phyloP scores from a whole-genome alignment of 2,113 vertebrate genomes.

The Pseudorasbora parva region DNA sequence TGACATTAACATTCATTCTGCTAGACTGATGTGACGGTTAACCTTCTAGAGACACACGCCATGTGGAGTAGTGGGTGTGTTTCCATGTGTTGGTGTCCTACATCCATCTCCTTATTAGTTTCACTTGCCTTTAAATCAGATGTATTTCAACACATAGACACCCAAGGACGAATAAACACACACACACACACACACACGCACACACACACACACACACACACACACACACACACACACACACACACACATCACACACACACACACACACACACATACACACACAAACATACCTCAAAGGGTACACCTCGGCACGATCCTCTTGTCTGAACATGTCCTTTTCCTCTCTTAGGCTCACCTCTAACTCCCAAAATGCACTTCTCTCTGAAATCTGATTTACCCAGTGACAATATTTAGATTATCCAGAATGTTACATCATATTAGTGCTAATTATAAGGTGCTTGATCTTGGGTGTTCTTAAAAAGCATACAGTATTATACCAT shows the following conservation, averaged over 20 bases:
- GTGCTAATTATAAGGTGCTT: slow-evolving; percentile 1
- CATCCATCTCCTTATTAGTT: slow-evolving; percentile 3
- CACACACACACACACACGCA: slow-evolving; percentile 13
- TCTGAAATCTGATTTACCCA: slow-evolving; percentile 6
- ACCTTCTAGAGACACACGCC: slow-evolving; percentile 29
- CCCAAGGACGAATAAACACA: background rate
- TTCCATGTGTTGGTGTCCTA: background rate
- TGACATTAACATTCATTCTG: slow-evolving; percentile 48
- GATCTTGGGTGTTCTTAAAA: slow-evolving; percentile 7
- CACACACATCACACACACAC: slow-evolving; percentile 8
- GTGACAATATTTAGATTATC: slow-evolving; percentile 8
- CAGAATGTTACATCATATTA: slow-evolving; percentile 4
- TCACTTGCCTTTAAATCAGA: background rate
- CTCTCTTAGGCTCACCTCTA: slow-evolving; percentile 15
- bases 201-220: slow-evolving; percentile 10
- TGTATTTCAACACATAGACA: slow-evolving; percentile 4
- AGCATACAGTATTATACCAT: background rate
- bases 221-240: slow-evolving; percentile 10
- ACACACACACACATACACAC: slow-evolving; percentile 9
- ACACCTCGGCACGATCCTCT: slow-evolving; percentile 20
- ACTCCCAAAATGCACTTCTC: slow-evolving; percentile 16
- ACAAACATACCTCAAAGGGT: slow-evolving; percentile 7
- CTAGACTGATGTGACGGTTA: slow-evolving; percentile 44
- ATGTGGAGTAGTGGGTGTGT: background rate
- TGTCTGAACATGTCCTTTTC: slow-evolving; percentile 36